Conservation (phyloP, 1,140 invertebrate genomes). For the Aricia agestis region DNA sequence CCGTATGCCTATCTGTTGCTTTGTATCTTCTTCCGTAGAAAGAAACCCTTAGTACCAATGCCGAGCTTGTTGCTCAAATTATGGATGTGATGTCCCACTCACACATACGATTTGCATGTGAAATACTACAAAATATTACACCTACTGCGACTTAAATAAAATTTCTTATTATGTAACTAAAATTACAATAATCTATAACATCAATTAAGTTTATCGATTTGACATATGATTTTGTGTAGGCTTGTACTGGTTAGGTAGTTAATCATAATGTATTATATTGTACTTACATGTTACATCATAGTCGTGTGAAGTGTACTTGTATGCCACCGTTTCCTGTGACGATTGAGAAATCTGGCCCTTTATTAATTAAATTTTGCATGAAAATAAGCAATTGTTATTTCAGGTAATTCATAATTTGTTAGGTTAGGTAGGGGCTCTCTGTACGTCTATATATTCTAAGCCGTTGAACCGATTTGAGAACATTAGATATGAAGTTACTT, state of each 20-base stretch:
- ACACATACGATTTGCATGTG: no score
- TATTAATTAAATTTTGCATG: background rate
- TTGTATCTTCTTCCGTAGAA: background rate
- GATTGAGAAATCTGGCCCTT: background rate
- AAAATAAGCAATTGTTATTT: background rate
- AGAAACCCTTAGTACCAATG: background rate
- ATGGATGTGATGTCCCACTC: no score
- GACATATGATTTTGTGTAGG: background rate
- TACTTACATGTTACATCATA: background rate
- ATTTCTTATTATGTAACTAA: background rate
- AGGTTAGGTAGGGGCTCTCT: background rate
- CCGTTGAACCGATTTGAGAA: no score
- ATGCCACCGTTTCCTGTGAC: background rate
- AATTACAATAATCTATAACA: background rate
- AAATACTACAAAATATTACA: no score
- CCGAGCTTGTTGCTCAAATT: no score
- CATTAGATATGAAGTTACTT: no score
- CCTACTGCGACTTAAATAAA: no score
- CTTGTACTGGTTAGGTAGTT: background rate
- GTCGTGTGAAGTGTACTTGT: background rate
- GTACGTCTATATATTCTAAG: no score
- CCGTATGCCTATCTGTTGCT: no score
- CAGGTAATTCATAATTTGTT: background rate
- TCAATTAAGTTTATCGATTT: background rate
- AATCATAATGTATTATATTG: no score